Evolutionary conservation across 2,113 vertebrate genomes (phyloP).

Genomic region (Motacilla alba): DNA sequence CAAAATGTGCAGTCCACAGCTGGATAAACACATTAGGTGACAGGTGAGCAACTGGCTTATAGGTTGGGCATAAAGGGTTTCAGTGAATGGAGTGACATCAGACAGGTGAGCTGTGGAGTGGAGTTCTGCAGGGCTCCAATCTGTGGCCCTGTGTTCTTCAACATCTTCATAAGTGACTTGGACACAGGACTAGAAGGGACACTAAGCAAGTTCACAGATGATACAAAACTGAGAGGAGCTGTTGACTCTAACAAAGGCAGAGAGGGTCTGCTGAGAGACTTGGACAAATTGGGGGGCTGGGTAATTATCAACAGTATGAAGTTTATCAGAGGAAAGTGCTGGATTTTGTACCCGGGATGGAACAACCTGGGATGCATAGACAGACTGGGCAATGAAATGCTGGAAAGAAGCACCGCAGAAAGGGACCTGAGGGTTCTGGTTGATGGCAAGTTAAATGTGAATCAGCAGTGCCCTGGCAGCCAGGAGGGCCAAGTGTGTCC

Average conservation of each 20-base stretch:
- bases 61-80: accelerated
- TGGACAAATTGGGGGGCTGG: not conserved
- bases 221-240: not conserved
- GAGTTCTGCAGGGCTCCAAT: no score
- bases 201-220: not conserved
- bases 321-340: not conserved
- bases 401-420: not conserved
- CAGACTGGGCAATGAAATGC: not conserved
- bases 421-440: accelerated
- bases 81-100: not conserved
- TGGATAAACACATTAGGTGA: not conserved
- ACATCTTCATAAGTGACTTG: not conserved
- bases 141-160: accelerated
- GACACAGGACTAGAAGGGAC: not conserved
- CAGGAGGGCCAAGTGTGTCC: accelerated
- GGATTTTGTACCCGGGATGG: not conserved
- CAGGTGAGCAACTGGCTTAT: accelerated
- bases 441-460: accelerated
- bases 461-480: not conserved
- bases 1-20: not conserved
- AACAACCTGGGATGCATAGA: accelerated
- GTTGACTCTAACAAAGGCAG: accelerated
- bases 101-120: no score
- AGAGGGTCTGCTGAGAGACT: not conserved
- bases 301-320: not conserved